phyloP scores from a whole-genome alignment of 2,113 vertebrate species.

The Peromyscus polionotus region DNA sequence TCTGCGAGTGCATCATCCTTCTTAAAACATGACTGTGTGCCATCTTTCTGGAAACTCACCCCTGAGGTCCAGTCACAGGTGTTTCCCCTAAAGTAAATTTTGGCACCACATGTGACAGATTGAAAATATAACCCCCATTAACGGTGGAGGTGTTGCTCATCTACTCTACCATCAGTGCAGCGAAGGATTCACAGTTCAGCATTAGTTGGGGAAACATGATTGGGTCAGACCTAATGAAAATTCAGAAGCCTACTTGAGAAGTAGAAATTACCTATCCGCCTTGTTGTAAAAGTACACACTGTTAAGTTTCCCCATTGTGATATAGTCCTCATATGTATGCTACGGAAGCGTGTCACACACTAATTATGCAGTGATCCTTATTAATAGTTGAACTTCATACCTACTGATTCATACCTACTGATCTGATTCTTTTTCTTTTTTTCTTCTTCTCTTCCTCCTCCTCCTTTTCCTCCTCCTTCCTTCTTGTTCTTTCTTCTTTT shows the following conservation, averaged over 20 bases:
- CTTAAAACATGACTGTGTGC: slow-evolving; percentile 74
- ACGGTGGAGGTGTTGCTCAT: slow-evolving; percentile 81
- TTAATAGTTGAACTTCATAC: slow-evolving; percentile 50
- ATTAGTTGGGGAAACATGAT: slow-evolving; percentile 60
- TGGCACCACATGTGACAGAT: slow-evolving; percentile 78
- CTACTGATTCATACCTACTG: not conserved
- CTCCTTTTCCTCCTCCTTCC: too few species aligned
- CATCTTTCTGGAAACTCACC: slow-evolving; percentile 44
- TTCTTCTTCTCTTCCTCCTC: not conserved
- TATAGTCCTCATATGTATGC: not conserved
- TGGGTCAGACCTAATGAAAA: slow-evolving; percentile 67
- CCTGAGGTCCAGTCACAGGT: slow-evolving; percentile 77
- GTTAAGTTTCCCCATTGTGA: slow-evolving; percentile 11
- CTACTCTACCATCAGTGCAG: slow-evolving; percentile 73
- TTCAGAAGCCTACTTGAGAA: slow-evolving; percentile 44
- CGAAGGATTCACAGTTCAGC: slow-evolving; percentile 79
- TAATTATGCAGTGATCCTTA: slow-evolving; percentile 33
- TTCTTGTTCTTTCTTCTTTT: not conserved
- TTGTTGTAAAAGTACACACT: slow-evolving; percentile 18
- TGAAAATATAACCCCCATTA: slow-evolving; percentile 83
- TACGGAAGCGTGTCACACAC: not conserved
- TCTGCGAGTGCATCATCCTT: slow-evolving; percentile 69
- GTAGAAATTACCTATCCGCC: slow-evolving; percentile 49
- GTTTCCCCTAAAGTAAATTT: slow-evolving; percentile 80
- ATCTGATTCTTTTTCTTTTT: not conserved